phyloP scores from a whole-genome alignment of 2,113 vertebrate genomes.

The Sinocyclocheilus grahami region DNA sequence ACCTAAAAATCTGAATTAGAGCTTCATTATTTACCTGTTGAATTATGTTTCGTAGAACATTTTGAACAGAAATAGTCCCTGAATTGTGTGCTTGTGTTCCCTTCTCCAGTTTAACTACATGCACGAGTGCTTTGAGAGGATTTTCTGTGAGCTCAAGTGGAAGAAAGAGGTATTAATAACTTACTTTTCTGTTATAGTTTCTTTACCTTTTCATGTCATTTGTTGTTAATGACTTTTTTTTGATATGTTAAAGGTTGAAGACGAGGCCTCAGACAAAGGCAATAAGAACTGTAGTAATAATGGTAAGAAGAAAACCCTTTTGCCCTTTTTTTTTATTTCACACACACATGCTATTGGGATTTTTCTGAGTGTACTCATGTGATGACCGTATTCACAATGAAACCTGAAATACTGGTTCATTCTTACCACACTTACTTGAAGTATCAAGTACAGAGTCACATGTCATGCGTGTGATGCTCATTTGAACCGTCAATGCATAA shows the following conservation, averaged over 20 bases:
- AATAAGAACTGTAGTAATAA: constrained; percentile 86
- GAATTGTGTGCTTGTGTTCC: constrained; percentile 5
- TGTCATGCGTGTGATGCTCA: constrained; percentile 10
- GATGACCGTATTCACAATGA: not conserved
- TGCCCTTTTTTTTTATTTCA: not conserved
- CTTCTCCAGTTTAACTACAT: constrained; percentile 93
- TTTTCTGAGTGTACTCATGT: not conserved
- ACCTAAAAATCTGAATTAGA: not conserved
- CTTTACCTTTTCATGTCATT: constrained; percentile 37
- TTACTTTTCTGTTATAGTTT: constrained; percentile 62
- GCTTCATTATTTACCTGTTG: not conserved
- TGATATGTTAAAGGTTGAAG: constrained; percentile 77
- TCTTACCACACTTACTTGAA: not conserved
- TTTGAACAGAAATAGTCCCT: constrained; percentile 3
- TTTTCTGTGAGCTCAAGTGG: constrained; percentile 99
- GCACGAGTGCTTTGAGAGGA: constrained; percentile 97
- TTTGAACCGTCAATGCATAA: not conserved
- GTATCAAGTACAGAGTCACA: constrained; percentile 2
- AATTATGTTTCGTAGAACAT: not conserved
- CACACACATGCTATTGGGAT: not conserved
- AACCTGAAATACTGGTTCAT: not conserved
- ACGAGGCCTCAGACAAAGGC: constrained; percentile 83
- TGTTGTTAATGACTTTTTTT: constrained; percentile 33
- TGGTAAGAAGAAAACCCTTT: constrained; percentile 59
- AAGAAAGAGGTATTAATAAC: constrained; percentile 88